Evolutionary conservation across 2,888 invertebrate genomes (phyloP).

Genomic region (Prenolepis imparis): DNA sequence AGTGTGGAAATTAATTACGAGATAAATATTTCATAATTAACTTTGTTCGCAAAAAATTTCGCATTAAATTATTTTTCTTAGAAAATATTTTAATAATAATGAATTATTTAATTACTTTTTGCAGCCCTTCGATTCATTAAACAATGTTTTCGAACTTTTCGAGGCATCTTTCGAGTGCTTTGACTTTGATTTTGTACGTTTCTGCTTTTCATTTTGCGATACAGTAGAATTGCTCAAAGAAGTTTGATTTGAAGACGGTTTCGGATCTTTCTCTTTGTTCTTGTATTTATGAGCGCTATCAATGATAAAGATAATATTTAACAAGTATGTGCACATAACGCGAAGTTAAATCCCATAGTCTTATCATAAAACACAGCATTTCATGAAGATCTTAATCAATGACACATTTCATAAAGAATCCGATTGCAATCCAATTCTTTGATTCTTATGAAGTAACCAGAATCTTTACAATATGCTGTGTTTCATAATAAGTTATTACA

Average conservation of each 20-base stretch:
- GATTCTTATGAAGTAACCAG: constrained; percentile 18
- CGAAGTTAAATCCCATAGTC: constrained; percentile 24
- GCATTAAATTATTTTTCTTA: not conserved
- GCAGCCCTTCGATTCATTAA: constrained; percentile 1
- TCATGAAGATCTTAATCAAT: constrained; percentile 41
- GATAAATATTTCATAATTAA: constrained; percentile 5
- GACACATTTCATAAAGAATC: constrained; percentile 34
- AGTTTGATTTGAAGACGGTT: not conserved
- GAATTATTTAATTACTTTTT: constrained; percentile 62
- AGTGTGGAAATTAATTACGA: not conserved
- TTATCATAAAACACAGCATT: constrained; percentile 44
- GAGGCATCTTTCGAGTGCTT: constrained; percentile 12
- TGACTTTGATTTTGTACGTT: not conserved
- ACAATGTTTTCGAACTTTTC: not conserved
- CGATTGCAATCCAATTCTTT: constrained; percentile 24
- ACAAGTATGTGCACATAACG: not conserved
- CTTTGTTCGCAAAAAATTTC: not conserved
- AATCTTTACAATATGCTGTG: constrained; percentile 21
- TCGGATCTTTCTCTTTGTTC: constrained; percentile 18
- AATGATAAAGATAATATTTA: constrained; percentile 34
- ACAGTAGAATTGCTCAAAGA: not conserved
- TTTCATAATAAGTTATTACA: constrained; percentile 17
- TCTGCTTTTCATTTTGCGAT: constrained; percentile 18
- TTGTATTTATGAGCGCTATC: constrained; percentile 17
- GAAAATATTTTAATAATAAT: not conserved